A percentile compares a stretch with the other conserved stretches of the same genome.
Evolutionary conservation across 2,888 invertebrate species (phyloP).

Genomic region (Tetragonula carbonaria): DNA sequence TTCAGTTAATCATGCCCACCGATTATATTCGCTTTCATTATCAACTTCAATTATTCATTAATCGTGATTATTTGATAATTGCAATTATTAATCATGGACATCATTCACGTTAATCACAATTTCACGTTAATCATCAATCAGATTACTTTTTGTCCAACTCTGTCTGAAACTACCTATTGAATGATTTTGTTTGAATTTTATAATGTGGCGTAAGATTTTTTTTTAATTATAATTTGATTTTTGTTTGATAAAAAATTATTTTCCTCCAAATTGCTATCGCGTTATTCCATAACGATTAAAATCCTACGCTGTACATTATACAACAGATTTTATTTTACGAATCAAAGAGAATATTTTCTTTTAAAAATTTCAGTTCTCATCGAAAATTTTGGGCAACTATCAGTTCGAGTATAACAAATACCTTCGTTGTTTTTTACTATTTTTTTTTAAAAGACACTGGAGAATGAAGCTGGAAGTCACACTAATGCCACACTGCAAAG

Average conservation of each 20-base stretch:
- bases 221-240: neutral
- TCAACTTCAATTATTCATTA: too few species aligned
- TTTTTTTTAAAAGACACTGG: neutral
- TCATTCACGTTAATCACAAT: too few species aligned
- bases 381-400: neutral
- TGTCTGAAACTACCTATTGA: too few species aligned
- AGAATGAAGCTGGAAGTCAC: neutral
- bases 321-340: neutral
- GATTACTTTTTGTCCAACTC: too few species aligned
- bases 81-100: too few species aligned
- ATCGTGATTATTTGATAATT: too few species aligned
- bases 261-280: neutral
- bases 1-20: too few species aligned
- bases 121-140: too few species aligned
- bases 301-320: neutral
- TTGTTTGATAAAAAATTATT: neutral
- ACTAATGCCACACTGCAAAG: too few species aligned
- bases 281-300: too few species aligned
- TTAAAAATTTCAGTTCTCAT: neutral
- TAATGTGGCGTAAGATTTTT: neutral
- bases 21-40: too few species aligned
- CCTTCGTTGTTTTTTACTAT: neutral
- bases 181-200: neutral
- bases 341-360: neutral
- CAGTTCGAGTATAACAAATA: neutral